Evolutionary conservation across 2,113 vertebrate species (phyloP), one percentile per base, ranked within the genome.

Genomic region (Ia io): DNA sequence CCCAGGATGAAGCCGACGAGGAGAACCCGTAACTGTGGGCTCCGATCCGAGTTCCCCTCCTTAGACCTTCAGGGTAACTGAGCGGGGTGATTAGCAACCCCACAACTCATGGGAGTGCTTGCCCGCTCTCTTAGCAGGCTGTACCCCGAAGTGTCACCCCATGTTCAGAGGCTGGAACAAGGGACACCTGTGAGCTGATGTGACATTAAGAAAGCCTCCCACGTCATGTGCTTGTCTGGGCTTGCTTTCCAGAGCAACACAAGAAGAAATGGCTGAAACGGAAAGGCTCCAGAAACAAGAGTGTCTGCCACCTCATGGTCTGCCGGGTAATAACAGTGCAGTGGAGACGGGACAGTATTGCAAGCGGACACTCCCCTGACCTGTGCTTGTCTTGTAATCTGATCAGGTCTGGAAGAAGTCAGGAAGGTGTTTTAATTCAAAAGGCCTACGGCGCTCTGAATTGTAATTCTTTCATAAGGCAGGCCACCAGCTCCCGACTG

Each of bases 1-100:
- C 51, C 77, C 77, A 88, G n/a, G 67, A 94, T 85, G 78, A 78
- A 78, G 53, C 25, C 51, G 95, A 95, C 69, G 85, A 84, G 53
- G 9, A 67, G n/a, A 12, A 2, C 47, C 89, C 89, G 84, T 93
- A 89, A 86, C 86, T 59, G 59, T 13, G 42, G 74, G 17, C 89
- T 79, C 78, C 35, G 9, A 56, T 61, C 74, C 89, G 79, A 61
- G 42, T 44, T 89, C 56, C 91, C 56, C 87, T 93, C 70, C 93
- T 65, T 86, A 79, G 91, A 79, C n/a, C 49, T 69, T 10, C 59
- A 74, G 94, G 69, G n/a, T 85, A 96, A 92, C 51, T 42, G 84
- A 77, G 90, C 16, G 7, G 70, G 84, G 70, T 40, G 77, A 88
- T 92, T 61, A 90, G 84, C 47, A 51, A 37, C 61, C 63, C 61